Conservation (phyloP, 2,113 vertebrate genomes). For the Cranoglanis bouderius region DNA sequence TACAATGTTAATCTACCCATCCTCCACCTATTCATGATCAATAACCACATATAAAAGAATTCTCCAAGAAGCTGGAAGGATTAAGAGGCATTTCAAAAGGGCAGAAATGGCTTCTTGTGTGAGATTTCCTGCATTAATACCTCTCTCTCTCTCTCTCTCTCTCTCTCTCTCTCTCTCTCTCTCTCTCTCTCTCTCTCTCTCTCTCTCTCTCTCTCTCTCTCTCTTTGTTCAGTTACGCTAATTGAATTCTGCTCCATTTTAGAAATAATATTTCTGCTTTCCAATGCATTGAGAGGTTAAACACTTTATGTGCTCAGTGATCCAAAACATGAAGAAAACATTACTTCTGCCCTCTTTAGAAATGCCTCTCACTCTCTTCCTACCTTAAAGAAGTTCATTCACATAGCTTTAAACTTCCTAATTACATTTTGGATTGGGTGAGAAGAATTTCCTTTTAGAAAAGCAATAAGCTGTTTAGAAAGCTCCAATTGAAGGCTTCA, state of each 20-base stretch:
- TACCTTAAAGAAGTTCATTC: conserved; percentile 62
- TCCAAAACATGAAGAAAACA: conserved; percentile 76
- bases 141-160: conserved; percentile 46
- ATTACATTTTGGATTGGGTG: conserved; percentile 56
- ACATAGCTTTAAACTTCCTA: conserved; percentile 56
- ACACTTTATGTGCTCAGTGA: conserved; percentile 77
- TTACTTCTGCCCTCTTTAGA: conserved; percentile 53
- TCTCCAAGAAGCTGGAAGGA: conserved; percentile 66
- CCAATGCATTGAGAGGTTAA: conserved; percentile 75
- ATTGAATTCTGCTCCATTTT: conserved; percentile 73
- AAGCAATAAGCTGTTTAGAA: conserved; percentile 40
- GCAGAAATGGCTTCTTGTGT: conserved; percentile 68
- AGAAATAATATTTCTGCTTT: conserved; percentile 77
- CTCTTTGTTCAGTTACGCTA: conserved; percentile 67
- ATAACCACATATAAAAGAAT: conserved; percentile 70
- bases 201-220: conserved; percentile 50
- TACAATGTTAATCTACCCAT: conserved; percentile 62
- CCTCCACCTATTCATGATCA: conserved; percentile 72
- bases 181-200: conserved; percentile 51
- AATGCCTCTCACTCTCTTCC: conserved; percentile 33
- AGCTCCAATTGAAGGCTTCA: conserved; percentile 20
- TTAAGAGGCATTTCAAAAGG: conserved; percentile 63
- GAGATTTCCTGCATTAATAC: conserved; percentile 75
- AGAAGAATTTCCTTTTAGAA: conserved; percentile 37
- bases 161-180: conserved; percentile 50